Percentiles rank a stretch among this genome's conserved stretches.
Evolutionary conservation across 2,113 vertebrate species (phyloP).

Genomic region (Marmota monax): DNA sequence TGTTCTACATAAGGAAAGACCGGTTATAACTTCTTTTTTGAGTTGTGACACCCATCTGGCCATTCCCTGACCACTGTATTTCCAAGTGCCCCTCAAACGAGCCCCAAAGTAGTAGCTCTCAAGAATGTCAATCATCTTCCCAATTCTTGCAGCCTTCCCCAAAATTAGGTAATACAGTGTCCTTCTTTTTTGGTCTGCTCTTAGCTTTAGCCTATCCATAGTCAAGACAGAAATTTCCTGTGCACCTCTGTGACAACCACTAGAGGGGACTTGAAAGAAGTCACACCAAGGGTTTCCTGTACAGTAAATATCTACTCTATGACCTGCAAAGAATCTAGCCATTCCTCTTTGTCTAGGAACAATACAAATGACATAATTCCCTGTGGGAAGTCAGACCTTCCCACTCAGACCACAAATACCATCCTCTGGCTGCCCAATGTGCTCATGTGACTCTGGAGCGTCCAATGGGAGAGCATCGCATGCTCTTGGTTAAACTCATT

Average conservation of each 20-base stretch:
- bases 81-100: not conserved
- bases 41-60: not conserved
- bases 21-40: not conserved
- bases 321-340: not conserved
- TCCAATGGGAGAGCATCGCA: not conserved
- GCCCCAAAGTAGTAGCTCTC: not conserved
- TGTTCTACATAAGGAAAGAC: not conserved
- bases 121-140: not conserved
- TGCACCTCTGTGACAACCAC: not conserved
- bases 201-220: not conserved
- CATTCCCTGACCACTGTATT: not conserved
- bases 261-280: not conserved
- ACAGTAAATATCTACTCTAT: too few relatives aligned
- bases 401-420: not conserved
- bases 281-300: not conserved
- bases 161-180: not conserved
- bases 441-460: not conserved
- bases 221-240: not conserved
- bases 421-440: not conserved
- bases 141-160: not conserved
- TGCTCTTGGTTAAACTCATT: not conserved
- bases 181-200: not conserved
- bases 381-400: not conserved
- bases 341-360: not conserved
- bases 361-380: not conserved